These are phyloP conservation scores for Motacilla tschutschensis DNA, from an alignment of 2,113 vertebrate species.

Conservation along the genomic window DNA sequence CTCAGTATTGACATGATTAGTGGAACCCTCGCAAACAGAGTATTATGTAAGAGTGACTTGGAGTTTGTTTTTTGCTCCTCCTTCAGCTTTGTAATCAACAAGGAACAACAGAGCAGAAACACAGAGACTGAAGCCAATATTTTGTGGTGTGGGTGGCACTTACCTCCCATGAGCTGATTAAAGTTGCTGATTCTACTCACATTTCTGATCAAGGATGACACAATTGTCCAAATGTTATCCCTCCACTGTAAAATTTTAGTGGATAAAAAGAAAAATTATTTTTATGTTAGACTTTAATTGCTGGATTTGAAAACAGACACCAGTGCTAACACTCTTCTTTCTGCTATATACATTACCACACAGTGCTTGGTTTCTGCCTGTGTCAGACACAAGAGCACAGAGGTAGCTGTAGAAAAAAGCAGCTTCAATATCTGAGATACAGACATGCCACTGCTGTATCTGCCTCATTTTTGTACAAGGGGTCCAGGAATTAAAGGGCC, in stretches of 20 bases:
- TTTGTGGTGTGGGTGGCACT: constrained; percentile 8
- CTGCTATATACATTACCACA: neutral
- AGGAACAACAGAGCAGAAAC: constrained; percentile 23
- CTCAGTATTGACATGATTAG: constrained; percentile 24
- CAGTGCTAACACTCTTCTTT: neutral
- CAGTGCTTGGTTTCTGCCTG: neutral
- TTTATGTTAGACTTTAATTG: neutral
- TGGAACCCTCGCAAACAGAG: constrained; percentile 27
- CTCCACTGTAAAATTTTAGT: neutral
- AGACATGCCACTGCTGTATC: neutral
- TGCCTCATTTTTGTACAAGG: neutral
- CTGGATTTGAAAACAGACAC: neutral
- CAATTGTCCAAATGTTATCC: neutral
- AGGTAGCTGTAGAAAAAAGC: neutral
- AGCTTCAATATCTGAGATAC: neutral
- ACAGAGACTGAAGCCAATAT: neutral
- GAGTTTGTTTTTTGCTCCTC: neutral
- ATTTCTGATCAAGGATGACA: neutral
- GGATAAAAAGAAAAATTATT: neutral
- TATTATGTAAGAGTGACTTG: constrained; percentile 31
- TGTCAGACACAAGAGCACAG: neutral
- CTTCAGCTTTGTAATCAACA: neutral
- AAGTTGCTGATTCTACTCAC: neutral
- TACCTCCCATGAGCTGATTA: neutral
- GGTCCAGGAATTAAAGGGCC: neutral